A percentile compares a stretch with the other conserved stretches of the same genome.
Conservation (phyloP, 2,888 invertebrate species). For the Eueremaeus valkanovi region DNA sequence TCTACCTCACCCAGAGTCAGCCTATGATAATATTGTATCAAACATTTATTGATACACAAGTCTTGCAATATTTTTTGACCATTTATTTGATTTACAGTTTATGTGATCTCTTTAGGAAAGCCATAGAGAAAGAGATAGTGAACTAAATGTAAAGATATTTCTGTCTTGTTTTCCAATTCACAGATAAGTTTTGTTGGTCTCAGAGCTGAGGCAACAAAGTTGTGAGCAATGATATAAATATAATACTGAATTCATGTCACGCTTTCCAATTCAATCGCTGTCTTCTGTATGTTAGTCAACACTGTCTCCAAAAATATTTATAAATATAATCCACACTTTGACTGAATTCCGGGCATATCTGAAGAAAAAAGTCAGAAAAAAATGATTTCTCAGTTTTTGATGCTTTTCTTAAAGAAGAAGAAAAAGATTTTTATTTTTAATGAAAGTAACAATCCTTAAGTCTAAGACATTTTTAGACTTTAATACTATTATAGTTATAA, state of each 20-base stretch:
- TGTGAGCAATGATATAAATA: background rate
- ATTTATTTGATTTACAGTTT: background rate
- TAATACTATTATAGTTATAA: too few relatives aligned
- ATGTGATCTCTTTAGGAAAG: too few relatives aligned
- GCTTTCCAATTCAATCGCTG: background rate
- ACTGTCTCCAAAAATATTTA: background rate
- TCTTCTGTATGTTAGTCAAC: too few relatives aligned
- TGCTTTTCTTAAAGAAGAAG: too few relatives aligned
- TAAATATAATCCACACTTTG: too few relatives aligned
- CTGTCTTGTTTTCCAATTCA: background rate
- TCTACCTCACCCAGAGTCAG: too few relatives aligned
- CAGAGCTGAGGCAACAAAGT: background rate
- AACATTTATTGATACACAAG: background rate
- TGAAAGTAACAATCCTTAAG: too few relatives aligned
- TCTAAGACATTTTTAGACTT: too few relatives aligned
- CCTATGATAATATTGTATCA: background rate
- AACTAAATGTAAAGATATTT: background rate
- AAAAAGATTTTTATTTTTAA: too few relatives aligned
- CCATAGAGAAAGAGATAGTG: background rate
- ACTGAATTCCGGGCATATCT: too few relatives aligned
- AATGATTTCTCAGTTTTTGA: too few relatives aligned
- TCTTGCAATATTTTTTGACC: background rate
- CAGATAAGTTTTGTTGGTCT: background rate
- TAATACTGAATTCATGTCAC: background rate
- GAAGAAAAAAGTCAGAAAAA: too few relatives aligned